Base-by-base conservation (phyloP, 2,888 invertebrate species). In the Leucozona laternaria region DNA sequence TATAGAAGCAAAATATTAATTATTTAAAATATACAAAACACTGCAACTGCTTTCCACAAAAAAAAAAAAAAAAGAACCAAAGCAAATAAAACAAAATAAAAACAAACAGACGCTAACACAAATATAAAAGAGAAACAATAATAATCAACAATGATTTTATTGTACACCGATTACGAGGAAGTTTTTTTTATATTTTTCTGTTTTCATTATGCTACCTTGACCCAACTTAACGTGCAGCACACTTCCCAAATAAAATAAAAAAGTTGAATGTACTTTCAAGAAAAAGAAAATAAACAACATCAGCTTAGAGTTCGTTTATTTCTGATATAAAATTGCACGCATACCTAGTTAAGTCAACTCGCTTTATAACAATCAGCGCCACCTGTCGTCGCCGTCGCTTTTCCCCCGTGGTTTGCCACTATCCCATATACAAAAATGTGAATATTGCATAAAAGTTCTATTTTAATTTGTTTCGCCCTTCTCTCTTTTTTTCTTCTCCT, bases 361-460 rank as follows among this genome's bases (percentile, higher is more conserved):
- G 15, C 34, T 20, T 25, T 22, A 64, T 28, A 31, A 62, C 31
- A 66, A 66, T 53, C 66, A 78, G 78, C 82, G 62, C 78, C 78
- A 78, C 78, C 82, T 83, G 82, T 66, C 72, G 62, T 43, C 50
- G n/a, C 43, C 72, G 62, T 43, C 50, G n/a, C 43, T 82, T 60
- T 58, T 50, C 53, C 60, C 53, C 71, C 34, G 17, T 4, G 28
- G 28, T 25, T 45, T 28, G 31, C 20, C 20, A 5, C 7, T 62
- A 50, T 34, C n/a, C 34, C 43, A 43, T 48, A 20, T 66, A 72
- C 22, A 45, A 43, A 55, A 62, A 64, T 60, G 50, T 72, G 68
- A 77, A 72, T 82, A 77, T 66, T 77, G 72, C 82, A 82, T 72
- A 82, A 77, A 78, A 50, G 68, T 83, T 83, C 78, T 78, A 83